phyloP scores from a whole-genome alignment of 2,888 invertebrate genomes.

The Limenitis camilla region DNA sequence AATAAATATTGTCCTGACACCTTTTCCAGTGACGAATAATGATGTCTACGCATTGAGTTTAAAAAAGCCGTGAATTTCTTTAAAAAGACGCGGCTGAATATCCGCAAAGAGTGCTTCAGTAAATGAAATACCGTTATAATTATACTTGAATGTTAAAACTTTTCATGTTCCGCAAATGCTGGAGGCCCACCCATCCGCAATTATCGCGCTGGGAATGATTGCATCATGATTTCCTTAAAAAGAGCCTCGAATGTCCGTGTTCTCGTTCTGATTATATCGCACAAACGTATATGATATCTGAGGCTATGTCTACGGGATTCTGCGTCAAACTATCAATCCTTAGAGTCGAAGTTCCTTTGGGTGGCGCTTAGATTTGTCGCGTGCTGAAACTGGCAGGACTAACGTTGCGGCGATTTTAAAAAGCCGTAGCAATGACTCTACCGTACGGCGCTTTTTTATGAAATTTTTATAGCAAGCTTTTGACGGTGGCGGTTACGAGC shows the following conservation, averaged over 20 bases:
- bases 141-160: slow-evolving; percentile 26
- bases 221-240: slow-evolving; percentile 28
- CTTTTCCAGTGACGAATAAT: slow-evolving; percentile 8
- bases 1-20: slow-evolving; percentile 2
- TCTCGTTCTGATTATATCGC: slow-evolving; percentile 17
- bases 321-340: background rate
- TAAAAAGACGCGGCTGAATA: slow-evolving; percentile 14
- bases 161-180: slow-evolving; percentile 24
- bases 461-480: slow-evolving; percentile 54
- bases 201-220: slow-evolving; percentile 30
- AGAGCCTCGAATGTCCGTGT: slow-evolving; percentile 24
- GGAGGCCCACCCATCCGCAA: slow-evolving; percentile 25
- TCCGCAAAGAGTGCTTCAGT: slow-evolving; percentile 17
- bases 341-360: slow-evolving; percentile 16
- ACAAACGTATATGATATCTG: slow-evolving; percentile 6
- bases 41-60: slow-evolving; percentile 14
- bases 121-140: slow-evolving; percentile 26
- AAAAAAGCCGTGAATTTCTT: slow-evolving; percentile 14
- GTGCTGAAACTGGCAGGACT: slow-evolving; percentile 10
- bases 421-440: slow-evolving; percentile 16
- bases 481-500: slow-evolving; percentile 38
- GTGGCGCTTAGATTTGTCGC: slow-evolving; percentile 8
- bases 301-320: slow-evolving; percentile 6
- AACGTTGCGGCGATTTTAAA: slow-evolving; percentile 23
- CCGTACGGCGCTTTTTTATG: slow-evolving; percentile 36